Base-by-base conservation (phyloP, 2,888 invertebrate species). In the Tupiocoris notatus region DNA sequence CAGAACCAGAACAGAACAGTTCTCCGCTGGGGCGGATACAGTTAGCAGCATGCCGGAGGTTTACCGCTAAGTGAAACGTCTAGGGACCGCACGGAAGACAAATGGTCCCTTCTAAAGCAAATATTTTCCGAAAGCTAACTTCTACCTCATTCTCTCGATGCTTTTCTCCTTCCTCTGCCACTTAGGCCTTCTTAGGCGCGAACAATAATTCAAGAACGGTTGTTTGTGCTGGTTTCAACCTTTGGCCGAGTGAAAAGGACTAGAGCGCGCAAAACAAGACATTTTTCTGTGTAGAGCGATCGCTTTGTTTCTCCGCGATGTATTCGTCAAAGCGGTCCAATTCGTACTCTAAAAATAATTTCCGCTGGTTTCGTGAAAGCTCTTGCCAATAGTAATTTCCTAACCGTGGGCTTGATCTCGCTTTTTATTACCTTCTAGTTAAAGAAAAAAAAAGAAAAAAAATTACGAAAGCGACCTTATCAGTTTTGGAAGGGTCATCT, bases 151-250 rank as follows among this genome's bases (percentile, higher is more conserved):
- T 1, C 39, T 1, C 63, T 1, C 7, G 39, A 3, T 39, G 39
- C 39, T 39, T 39, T 39, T 39, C 59, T 17, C 18, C 18, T 1
- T 1, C 20, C 70, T 22, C 1, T 21, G 16, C 58, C 1, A 12
- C n/a, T 39, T 39, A 39, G 39, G 39, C 39, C 39, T 7, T 39
- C 39, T 39, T 9, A 6, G 57, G 70, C 59, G 59, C 59, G 59
- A 70, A 70, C 70, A 70, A 70, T 70, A 70, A 70, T 70, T 70
- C 70, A 70, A 70, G 70, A 59, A 70, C 59, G 59, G 70, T 70
- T 70, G 70, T 70, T 70, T 70, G 70, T 70, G 70, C 39, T 39
- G 39, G 39, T 39, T 39, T 39, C 39, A 39, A 39, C 39, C 39
- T 39, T 39, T 39, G 39, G n/a, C 12, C 39, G 39, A 12, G 39